phyloP scores from a whole-genome alignment of 2,797 vertebrate species.

The Xiphorhynchus erythropygius region DNA sequence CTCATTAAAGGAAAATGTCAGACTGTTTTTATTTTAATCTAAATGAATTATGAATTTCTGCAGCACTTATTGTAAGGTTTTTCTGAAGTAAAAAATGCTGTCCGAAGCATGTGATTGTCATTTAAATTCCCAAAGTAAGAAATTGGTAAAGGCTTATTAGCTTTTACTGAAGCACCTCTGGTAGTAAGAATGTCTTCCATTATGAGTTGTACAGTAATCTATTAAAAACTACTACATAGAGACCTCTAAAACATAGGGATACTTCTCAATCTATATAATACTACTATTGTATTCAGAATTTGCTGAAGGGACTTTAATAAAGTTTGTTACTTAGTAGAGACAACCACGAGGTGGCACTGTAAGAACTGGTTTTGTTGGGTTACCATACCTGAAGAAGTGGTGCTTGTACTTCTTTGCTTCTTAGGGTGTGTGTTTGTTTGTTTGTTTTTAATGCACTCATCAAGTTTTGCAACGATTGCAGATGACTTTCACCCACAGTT shows the following conservation, averaged over 20 bases:
- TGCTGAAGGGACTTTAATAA: neutral
- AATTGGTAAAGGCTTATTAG: neutral
- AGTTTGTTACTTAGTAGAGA: neutral
- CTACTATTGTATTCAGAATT: neutral
- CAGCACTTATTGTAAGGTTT: neutral
- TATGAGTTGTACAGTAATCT: neutral
- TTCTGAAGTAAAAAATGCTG: neutral
- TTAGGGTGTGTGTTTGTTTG: neutral
- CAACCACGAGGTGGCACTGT: slow-evolving; percentile 71
- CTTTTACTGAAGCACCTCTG: neutral
- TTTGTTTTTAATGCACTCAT: neutral
- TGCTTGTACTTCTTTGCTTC: neutral
- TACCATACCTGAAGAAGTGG: neutral
- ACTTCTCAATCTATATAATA: neutral
- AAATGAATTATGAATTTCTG: neutral
- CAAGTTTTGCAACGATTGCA: neutral
- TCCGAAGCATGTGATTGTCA: neutral
- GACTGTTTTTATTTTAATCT: neutral
- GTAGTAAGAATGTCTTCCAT: neutral
- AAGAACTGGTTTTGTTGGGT: neutral
- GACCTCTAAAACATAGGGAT: neutral
- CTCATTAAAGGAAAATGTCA: neutral
- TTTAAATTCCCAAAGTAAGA: neutral
- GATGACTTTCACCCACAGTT: neutral
- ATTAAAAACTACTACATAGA: neutral